Base-by-base conservation (phyloP, 2,113 vertebrate species). In the Stomatorhinus ivindoensis region DNA sequence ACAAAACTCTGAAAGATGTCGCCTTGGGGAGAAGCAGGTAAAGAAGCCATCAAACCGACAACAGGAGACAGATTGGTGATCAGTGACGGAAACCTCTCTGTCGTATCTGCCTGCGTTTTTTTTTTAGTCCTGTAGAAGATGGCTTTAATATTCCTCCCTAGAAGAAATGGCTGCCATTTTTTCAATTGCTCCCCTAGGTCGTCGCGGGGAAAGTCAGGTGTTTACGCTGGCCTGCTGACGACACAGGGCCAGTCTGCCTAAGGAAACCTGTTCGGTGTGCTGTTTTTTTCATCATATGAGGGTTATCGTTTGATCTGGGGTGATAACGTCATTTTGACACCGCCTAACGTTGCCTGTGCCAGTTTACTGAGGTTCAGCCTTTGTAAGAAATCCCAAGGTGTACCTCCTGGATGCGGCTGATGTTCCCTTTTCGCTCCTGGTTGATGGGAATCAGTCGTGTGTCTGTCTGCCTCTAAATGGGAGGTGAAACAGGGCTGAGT, bases 141-240 rank as follows among this genome's bases (percentile, higher is more conserved):
- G 91, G 90, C 91, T 86, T 93, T 93, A 94, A 94, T 94, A 91
- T 91, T 92, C 90, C 47, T 86, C 89, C 92, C 89, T 90, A 87
- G 91, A 92, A 92, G 93, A 94, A 94, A 93, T 92, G 89, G 90
- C 89, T 92, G 92, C 91, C 92, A 92, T 93, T 94, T 85, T 92
- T 93, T 93, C 92, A 94, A 91, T 93, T 94, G 93, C 94, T 94
- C 91, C 93, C 92, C 92, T 92, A 93, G 94, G 95, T 94, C 92
- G 93, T 93, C 93, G 92, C 90, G 88, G 86, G 89, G 93, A 90
- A 92, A 90, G 88, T 92, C 91, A 47, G 39, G 42, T 46, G 17
- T 84, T 84, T 47, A 47, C 21, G 8, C 82, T n/a, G 42, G 44
- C 44, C 82, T 84, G 44, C 21, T 17, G 82, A 47, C 3, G 42